These are phyloP conservation scores for Bothrops jararaca DNA, from an alignment of 2,113 vertebrate species.

Conservation along the genomic window DNA sequence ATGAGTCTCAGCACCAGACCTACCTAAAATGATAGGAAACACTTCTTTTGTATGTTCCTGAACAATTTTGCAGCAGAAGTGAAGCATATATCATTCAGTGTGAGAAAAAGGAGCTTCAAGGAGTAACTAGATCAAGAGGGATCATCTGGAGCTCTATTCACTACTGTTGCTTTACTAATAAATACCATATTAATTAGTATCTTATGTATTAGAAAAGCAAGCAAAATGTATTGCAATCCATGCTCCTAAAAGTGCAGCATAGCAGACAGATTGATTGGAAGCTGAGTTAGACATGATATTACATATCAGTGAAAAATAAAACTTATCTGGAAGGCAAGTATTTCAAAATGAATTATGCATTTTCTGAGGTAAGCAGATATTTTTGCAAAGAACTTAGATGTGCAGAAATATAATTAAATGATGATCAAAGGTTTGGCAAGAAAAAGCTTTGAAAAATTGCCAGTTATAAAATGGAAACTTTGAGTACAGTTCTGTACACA, in stretches of 20 bases:
- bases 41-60: background rate
- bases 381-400: conserved; percentile 7
- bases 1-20: background rate
- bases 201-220: background rate
- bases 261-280: background rate
- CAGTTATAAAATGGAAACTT: background rate
- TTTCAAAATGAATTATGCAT: conserved; percentile 3
- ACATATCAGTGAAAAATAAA: conserved; percentile 8
- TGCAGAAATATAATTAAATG: conserved; percentile 14
- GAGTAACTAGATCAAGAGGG: background rate
- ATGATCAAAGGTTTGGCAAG: conserved; percentile 17
- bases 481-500: background rate
- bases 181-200: background rate
- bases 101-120: background rate
- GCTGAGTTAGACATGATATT: background rate
- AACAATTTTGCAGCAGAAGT: background rate
- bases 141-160: background rate
- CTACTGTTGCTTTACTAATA: background rate
- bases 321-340: conserved; percentile 13
- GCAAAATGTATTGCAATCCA: background rate
- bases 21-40: background rate
- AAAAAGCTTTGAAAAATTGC: background rate
- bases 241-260: background rate
- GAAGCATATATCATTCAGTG: background rate
- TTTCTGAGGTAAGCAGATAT: background rate